Evolutionary conservation across 2,888 invertebrate genomes (phyloP), one percentile per base, ranked within the genome.

Genomic region (Caenorhabditis sulstoni): DNA sequence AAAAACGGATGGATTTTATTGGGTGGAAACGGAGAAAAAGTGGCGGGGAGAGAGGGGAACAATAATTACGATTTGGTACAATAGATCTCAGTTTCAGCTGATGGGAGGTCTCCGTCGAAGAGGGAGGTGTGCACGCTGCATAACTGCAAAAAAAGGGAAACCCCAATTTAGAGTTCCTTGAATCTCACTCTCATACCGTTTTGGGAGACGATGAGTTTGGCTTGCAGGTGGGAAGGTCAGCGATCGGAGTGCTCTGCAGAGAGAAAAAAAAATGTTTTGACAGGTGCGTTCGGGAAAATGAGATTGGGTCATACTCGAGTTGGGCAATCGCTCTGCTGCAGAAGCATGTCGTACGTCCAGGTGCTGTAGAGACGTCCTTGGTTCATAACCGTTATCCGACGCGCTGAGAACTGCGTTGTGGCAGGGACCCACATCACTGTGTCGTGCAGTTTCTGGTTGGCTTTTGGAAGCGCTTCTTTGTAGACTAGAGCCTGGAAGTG

Each of bases 401-500:
- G 20, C 0, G 78, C 78, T 0, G 78, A 73, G 23, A 78, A 78
- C 62, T 78, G 78, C 1, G 78, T 78, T 1, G 78, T 78, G 12
- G 71, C 78, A 0, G 78, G 78, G 1, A 78, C 78, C 78, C 78
- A 78, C 7, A 55, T 23, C 0, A 67, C 61, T 2, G 50, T 52
- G 50, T 73, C 78, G n/a, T 41, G 61, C 9, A 78, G 44, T 62
- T 78, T 66, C 8, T 35, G 55, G 14, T 78, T 78, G 11, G 78
- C 71, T 47, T 67, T 62, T 2, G 78, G 78, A 1, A 78, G 67
- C 4, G 45, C 78, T 11, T 62, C 65, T 39, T 78, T 78, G 62
- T 78, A 73, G n/a, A 78, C 78, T 0, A 78, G 57, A 8, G 47
- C 45, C 78, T 78, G 70, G 12, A 77, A 77, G n/a, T n/a, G n/a